Evolutionary conservation across 2,888 invertebrate species (phyloP).

Genomic region (Hoplodrina ambigua): DNA sequence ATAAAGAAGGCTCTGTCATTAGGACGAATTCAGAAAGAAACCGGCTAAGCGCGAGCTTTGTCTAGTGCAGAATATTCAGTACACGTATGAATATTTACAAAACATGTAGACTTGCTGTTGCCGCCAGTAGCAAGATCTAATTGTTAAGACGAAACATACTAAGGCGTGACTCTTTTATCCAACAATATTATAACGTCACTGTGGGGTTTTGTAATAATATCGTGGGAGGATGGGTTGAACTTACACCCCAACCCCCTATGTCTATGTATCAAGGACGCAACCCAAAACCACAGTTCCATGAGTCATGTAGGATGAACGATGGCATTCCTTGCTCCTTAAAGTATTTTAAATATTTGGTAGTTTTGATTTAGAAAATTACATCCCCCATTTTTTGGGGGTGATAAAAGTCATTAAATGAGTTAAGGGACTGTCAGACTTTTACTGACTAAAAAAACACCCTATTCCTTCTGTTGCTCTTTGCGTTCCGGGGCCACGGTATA

Average conservation of each 20-base stretch:
- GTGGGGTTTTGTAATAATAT: conserved; percentile 11
- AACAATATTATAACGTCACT: conserved; percentile 26
- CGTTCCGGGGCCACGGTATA: too few relatives aligned
- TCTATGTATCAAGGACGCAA: conserved; percentile 14
- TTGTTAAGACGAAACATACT: conserved; percentile 11
- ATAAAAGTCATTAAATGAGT: too few relatives aligned
- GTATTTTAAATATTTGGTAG: background rate
- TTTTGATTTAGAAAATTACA: too few relatives aligned
- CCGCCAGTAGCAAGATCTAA: conserved; percentile 6
- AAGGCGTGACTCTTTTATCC: conserved; percentile 17
- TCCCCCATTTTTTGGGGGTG: too few relatives aligned
- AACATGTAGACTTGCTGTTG: background rate
- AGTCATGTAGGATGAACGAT: too few relatives aligned
- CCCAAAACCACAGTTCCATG: background rate
- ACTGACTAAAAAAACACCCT: too few relatives aligned
- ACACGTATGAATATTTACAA: conserved; percentile 18
- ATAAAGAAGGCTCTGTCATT: conserved; percentile 24
- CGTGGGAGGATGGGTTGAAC: conserved; percentile 16
- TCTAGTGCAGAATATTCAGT: conserved; percentile 35
- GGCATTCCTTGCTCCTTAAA: background rate
- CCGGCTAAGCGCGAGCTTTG: conserved; percentile 24
- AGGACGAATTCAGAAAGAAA: conserved; percentile 23
- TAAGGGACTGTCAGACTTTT: too few relatives aligned
- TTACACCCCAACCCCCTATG: background rate
- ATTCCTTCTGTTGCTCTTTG: too few relatives aligned